Percentiles rank a stretch among this genome's conserved stretches.
Evolutionary conservation across 2,888 invertebrate genomes (phyloP).

Genomic region (Dioctria rufipes): DNA sequence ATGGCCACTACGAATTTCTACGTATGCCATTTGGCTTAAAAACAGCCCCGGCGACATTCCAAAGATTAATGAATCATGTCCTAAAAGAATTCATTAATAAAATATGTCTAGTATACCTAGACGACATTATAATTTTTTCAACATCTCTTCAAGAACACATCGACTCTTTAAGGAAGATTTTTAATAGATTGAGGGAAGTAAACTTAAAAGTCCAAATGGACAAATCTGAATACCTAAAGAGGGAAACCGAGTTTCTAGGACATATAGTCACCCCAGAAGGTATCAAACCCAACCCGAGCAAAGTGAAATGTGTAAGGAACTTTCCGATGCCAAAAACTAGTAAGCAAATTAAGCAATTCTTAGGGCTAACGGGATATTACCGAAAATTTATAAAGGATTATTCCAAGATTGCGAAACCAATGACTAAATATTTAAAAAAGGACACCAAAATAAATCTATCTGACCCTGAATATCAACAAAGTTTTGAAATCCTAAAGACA

Average conservation of each 20-base stretch:
- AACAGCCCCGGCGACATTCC: slow-evolving; percentile 49
- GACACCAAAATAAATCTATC: slow-evolving; percentile 12
- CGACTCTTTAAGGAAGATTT: slow-evolving; percentile 59
- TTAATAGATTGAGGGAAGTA: slow-evolving; percentile 59
- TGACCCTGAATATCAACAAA: too few species aligned
- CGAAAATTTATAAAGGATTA: slow-evolving; percentile 44
- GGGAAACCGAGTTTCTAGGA: slow-evolving; percentile 45
- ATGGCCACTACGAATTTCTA: slow-evolving; percentile 20
- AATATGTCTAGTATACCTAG: slow-evolving; percentile 56
- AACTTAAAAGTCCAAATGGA: slow-evolving; percentile 41
- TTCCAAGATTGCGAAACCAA: slow-evolving; percentile 22
- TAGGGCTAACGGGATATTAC: slow-evolving; percentile 47
- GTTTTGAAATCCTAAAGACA: too few species aligned
- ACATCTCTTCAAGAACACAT: slow-evolving; percentile 62
- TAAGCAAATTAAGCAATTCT: slow-evolving; percentile 39
- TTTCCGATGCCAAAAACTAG: slow-evolving; percentile 41
- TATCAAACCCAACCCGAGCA: slow-evolving; percentile 47
- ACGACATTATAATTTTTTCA: slow-evolving; percentile 47
- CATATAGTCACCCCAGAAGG: slow-evolving; percentile 42
- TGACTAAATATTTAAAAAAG: slow-evolving; percentile 39
- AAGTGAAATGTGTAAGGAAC: slow-evolving; percentile 31
- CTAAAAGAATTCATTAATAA: slow-evolving; percentile 60
- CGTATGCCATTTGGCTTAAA: slow-evolving; percentile 44
- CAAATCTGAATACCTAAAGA: slow-evolving; percentile 41
- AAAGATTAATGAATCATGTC: slow-evolving; percentile 51